A percentile compares a stretch with the other conserved stretches of the same genome.
Evolutionary conservation across 2,888 invertebrate species (phyloP).

Genomic region (Sussaba pulchella): DNA sequence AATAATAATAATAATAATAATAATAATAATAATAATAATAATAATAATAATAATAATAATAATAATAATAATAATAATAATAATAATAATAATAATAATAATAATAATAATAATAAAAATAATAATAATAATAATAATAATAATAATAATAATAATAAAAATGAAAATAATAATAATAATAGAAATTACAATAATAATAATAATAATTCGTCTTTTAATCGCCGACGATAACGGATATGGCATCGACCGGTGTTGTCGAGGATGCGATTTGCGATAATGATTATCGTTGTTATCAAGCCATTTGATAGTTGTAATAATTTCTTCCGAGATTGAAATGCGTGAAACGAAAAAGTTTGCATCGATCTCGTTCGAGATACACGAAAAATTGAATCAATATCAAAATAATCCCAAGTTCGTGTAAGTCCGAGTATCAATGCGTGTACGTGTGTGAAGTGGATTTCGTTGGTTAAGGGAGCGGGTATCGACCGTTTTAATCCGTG

Average conservation of each 20-base stretch:
- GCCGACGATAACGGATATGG: background rate
- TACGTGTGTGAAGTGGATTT: background rate
- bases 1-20: background rate
- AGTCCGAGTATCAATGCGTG: too few species aligned
- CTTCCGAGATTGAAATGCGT: too few species aligned
- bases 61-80: background rate
- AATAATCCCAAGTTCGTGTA: too few species aligned
- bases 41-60: background rate
- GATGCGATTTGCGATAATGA: constrained; percentile 1
- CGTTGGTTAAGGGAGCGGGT: constrained; percentile 13
- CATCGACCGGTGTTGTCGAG: background rate
- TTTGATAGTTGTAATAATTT: background rate
- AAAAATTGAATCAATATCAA: too few species aligned
- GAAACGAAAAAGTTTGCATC: too few species aligned
- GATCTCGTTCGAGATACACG: too few species aligned
- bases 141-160: background rate
- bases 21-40: background rate
- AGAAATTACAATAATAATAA: background rate
- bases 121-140: constrained; percentile 2
- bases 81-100: background rate
- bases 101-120: background rate
- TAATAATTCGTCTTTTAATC: background rate
- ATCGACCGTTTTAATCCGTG: constrained; percentile 45
- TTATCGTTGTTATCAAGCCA: background rate
- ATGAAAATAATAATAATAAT: background rate